phyloP scores from a whole-genome alignment of 1,140 invertebrate species.

The Trachelipus rathkii region DNA sequence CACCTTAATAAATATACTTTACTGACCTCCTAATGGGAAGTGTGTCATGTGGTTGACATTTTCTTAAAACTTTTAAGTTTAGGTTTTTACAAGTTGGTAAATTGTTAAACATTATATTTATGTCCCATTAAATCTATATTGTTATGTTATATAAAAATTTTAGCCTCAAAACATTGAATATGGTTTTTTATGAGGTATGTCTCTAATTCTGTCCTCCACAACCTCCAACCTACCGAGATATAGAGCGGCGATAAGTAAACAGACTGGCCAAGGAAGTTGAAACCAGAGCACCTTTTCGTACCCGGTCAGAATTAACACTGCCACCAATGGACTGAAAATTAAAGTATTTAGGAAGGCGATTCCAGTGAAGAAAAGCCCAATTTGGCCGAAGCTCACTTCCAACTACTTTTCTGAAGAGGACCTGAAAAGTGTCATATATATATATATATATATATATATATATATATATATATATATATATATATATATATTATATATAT shows the following conservation, averaged over 20 bases:
- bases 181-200: no score
- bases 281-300: constrained; percentile 72
- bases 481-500: constrained; percentile 13
- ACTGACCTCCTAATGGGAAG: no score
- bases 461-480: constrained; percentile 2
- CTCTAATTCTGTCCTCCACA: no score
- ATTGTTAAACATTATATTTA: no score
- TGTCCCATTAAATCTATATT: no score
- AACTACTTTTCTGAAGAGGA: constrained; percentile 82
- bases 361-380: constrained; percentile 78
- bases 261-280: constrained; percentile 70
- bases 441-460: constrained; percentile 21
- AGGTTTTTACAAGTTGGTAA: no score
- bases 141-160: no score
- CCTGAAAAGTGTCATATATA: constrained; percentile 54
- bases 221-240: constrained; percentile 61
- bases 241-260: constrained; percentile 69
- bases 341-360: constrained; percentile 76
- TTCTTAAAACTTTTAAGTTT: no score
- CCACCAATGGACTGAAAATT: constrained; percentile 76
- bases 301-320: constrained; percentile 76
- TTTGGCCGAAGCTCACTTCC: constrained; percentile 81
- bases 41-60: no score
- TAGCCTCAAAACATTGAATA: no score
- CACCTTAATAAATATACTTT: no score